Evolutionary conservation across 2,797 vertebrate species (phyloP).

Genomic region (Argentina silus): DNA sequence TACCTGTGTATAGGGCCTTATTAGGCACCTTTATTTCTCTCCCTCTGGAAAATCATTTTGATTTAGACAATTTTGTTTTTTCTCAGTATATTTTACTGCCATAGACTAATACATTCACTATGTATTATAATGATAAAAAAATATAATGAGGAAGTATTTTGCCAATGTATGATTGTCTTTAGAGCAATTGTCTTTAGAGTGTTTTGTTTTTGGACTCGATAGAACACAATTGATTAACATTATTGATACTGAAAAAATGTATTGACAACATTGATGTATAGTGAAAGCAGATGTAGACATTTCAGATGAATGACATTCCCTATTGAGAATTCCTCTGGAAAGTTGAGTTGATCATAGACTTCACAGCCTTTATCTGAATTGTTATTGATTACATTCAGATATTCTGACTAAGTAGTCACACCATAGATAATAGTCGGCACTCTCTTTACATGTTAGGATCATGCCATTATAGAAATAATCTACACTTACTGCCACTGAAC

Average conservation of each 20-base stretch:
- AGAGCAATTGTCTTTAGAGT: slow-evolving; percentile 62
- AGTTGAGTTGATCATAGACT: slow-evolving; percentile 48
- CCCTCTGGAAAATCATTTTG: slow-evolving; percentile 58
- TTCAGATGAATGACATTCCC: slow-evolving; percentile 44
- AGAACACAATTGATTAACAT: slow-evolving; percentile 57
- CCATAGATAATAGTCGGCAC: slow-evolving; percentile 41
- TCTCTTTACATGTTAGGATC: slow-evolving; percentile 41
- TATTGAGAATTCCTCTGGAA: slow-evolving; percentile 37
- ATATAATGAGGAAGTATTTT: slow-evolving; percentile 54
- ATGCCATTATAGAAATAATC: slow-evolving; percentile 6
- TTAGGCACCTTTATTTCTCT: slow-evolving; percentile 46
- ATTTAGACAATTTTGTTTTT: slow-evolving; percentile 41
- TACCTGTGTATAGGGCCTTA: slow-evolving; percentile 36
- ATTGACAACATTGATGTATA: slow-evolving; percentile 70
- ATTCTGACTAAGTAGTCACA: slow-evolving; percentile 47
- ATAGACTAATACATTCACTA: slow-evolving; percentile 60
- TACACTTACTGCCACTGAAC: slow-evolving; percentile 58
- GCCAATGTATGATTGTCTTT: slow-evolving; percentile 64
- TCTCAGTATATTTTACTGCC: slow-evolving; percentile 68
- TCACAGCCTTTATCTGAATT: slow-evolving; percentile 44
- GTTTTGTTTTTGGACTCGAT: slow-evolving; percentile 55
- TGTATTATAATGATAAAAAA: slow-evolving; percentile 60
- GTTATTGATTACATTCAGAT: slow-evolving; percentile 58
- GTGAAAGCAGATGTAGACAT: slow-evolving; percentile 44
- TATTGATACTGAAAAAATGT: slow-evolving; percentile 60